Evolutionary conservation across 2,113 vertebrate species (phyloP).

Genomic region (Rafetus swinhoei): DNA sequence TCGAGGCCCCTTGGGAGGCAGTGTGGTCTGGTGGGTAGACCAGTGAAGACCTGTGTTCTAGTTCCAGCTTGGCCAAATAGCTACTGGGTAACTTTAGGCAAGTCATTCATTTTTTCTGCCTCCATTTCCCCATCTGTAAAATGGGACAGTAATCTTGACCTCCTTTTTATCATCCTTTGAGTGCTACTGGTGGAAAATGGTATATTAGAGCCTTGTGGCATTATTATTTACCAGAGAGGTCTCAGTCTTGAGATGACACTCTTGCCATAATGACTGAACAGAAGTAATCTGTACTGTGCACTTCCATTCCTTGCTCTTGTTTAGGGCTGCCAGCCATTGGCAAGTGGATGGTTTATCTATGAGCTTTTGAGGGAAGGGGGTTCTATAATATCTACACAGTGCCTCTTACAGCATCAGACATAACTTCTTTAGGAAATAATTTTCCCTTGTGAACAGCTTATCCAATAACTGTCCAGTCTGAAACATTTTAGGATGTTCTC

Average conservation of each 20-base stretch:
- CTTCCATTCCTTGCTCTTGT: neutral
- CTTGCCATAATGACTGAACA: neutral
- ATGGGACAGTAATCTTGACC: neutral
- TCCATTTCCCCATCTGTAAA: neutral
- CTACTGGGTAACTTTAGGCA: neutral
- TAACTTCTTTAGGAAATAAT: neutral
- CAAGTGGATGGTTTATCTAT: neutral
- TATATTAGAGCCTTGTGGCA: accelerated
- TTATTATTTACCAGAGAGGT: neutral
- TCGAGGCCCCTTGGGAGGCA: accelerated
- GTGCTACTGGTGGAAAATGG: neutral
- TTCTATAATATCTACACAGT: neutral
- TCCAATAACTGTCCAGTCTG: neutral
- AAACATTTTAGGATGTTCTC: slow-evolving; percentile 30
- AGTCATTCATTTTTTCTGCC: neutral
- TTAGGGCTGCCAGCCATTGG: neutral
- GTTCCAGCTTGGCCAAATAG: neutral
- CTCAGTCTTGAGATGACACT: neutral
- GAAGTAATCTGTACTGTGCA: neutral
- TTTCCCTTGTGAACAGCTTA: slow-evolving; percentile 28
- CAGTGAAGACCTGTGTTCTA: accelerated
- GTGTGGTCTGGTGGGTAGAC: neutral
- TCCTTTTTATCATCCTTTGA: neutral
- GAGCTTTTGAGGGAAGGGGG: neutral
- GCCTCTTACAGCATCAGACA: neutral